Evolutionary conservation across 92 coral and sea anemone species (phyloP).

Genomic region (Pocillopora grandis): DNA sequence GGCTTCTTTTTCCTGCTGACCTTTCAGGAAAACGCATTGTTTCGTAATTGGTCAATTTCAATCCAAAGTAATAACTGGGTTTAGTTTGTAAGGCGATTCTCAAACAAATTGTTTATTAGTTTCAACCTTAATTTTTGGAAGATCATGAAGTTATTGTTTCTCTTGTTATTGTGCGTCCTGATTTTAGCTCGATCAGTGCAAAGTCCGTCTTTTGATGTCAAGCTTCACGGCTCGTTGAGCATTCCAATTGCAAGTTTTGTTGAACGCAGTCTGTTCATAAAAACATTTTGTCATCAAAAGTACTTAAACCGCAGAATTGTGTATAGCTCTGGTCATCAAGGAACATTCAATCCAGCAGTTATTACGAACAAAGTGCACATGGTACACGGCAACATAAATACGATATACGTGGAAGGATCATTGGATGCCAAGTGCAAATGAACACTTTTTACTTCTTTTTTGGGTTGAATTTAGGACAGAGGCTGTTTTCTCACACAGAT

Average conservation of each 20-base stretch:
- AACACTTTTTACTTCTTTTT: constrained; percentile 11
- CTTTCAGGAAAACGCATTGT: not conserved
- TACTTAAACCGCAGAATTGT: not conserved
- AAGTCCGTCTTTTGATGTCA: no score
- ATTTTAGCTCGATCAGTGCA: no score
- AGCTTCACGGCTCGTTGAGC: not conserved
- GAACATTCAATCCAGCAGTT: constrained; percentile 7
- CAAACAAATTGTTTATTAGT: no score
- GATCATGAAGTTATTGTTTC: no score
- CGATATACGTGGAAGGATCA: not conserved
- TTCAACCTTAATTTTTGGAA: no score
- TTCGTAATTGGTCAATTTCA: not conserved
- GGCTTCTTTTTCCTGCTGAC: no score
- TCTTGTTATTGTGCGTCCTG: no score
- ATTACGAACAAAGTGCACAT: constrained; percentile 6
- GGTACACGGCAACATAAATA: constrained; percentile 28
- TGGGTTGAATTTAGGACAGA: constrained; percentile 37
- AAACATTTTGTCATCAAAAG: not conserved
- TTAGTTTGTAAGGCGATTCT: no score
- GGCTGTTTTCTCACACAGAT: constrained; percentile 62
- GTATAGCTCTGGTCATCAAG: constrained; percentile 21
- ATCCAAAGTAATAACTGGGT: no score
- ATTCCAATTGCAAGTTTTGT: not conserved
- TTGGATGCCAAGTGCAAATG: not conserved
- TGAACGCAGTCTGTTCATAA: no score